Evolutionary conservation across 2,888 invertebrate species (phyloP).

Genomic region (Geotrupes spiniger): DNA sequence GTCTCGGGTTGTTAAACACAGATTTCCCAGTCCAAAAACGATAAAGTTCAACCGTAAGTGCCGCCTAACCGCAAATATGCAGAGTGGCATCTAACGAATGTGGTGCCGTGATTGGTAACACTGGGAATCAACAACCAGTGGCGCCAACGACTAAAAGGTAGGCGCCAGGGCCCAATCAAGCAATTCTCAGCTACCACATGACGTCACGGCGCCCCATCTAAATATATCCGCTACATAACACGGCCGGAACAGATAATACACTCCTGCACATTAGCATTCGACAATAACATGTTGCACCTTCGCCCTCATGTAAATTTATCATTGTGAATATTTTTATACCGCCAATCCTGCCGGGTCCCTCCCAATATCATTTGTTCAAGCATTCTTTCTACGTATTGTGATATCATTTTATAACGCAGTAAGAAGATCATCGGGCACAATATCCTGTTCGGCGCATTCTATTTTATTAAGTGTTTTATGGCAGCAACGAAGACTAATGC

Average conservation of each 20-base stretch:
- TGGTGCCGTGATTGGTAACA: background rate
- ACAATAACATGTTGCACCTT: slow-evolving; percentile 25
- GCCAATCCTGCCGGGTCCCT: slow-evolving; percentile 22
- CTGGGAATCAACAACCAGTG: slow-evolving; percentile 13
- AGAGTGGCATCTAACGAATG: slow-evolving; percentile 15
- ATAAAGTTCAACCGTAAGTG: slow-evolving; percentile 4
- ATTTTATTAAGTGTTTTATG: too few relatives aligned
- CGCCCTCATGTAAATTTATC: slow-evolving; percentile 20
- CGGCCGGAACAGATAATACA: slow-evolving; percentile 24
- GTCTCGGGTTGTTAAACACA: slow-evolving; percentile 2
- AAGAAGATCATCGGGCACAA: too few relatives aligned
- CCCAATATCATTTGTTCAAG: slow-evolving; percentile 22
- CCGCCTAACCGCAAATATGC: slow-evolving; percentile 23
- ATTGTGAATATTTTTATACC: slow-evolving; percentile 15
- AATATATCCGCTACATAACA: slow-evolving; percentile 20
- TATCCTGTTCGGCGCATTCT: too few relatives aligned
- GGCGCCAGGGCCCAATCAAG: slow-evolving; percentile 24
- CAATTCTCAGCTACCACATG: slow-evolving; percentile 11
- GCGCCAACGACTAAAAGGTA: slow-evolving; percentile 21
- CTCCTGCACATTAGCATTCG: slow-evolving; percentile 25
- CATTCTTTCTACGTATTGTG: slow-evolving; percentile 6
- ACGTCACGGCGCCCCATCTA: slow-evolving; percentile 22
- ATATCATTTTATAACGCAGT: slow-evolving; percentile 1
- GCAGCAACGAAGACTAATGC: background rate
- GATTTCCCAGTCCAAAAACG: slow-evolving; percentile 1